Percentiles rank a stretch among this genome's conserved stretches.
phyloP scores from a whole-genome alignment of 1,140 invertebrate genomes.

The Diabrotica virgifera region DNA sequence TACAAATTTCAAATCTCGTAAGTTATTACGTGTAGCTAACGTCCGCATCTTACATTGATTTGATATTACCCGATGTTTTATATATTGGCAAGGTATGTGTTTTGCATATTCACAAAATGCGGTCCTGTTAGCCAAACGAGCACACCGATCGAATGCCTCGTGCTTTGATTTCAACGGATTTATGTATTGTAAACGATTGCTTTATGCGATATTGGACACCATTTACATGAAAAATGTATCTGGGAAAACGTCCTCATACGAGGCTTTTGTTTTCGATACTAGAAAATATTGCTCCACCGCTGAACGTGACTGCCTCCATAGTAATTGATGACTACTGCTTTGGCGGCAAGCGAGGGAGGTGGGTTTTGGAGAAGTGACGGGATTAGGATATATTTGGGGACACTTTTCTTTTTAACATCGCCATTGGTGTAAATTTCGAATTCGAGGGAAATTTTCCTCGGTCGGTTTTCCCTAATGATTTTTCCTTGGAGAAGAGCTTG shows the following conservation, averaged over 20 bases:
- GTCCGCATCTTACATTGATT: neutral
- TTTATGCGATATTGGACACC: constrained; percentile 52
- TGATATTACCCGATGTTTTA: neutral
- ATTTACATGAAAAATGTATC: constrained; percentile 53
- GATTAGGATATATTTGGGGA: constrained; percentile 19
- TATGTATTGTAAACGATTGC: constrained; percentile 52
- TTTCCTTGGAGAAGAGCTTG: neutral
- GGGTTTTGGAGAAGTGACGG: constrained; percentile 4
- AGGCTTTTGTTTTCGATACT: constrained; percentile 50
- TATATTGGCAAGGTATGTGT: neutral
- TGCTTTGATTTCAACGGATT: constrained; percentile 50
- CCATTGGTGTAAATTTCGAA: constrained; percentile 4
- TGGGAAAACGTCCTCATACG: constrained; percentile 45
- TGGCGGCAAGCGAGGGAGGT: constrained; percentile 4
- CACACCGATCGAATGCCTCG: constrained; percentile 21
- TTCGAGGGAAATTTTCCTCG: neutral
- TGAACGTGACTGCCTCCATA: constrained; percentile 45
- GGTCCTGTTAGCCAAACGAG: constrained; percentile 20
- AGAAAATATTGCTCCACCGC: constrained; percentile 47
- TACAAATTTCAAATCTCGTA: neutral
- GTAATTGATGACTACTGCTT: constrained; percentile 47
- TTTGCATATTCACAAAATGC: neutral
- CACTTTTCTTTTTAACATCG: constrained; percentile 12
- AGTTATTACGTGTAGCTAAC: neutral
- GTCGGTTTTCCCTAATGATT: neutral